A percentile compares a stretch with the other conserved stretches of the same genome.
Evolutionary conservation across 1,140 invertebrate genomes (phyloP).

Genomic region (Maniola jurtina): DNA sequence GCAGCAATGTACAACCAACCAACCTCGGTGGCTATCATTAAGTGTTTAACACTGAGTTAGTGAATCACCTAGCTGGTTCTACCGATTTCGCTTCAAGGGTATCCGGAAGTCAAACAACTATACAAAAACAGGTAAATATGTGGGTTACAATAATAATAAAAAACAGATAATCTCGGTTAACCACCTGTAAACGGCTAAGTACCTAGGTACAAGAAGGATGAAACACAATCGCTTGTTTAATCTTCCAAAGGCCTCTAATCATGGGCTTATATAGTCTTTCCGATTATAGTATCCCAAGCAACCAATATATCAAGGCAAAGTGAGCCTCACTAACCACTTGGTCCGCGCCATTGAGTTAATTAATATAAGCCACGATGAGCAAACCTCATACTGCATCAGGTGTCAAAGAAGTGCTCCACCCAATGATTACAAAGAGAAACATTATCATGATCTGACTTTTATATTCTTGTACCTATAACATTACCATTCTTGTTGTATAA

Average conservation of each 20-base stretch:
- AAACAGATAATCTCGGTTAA: neutral
- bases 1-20: too few relatives aligned
- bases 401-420: too few relatives aligned
- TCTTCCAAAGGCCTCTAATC: neutral
- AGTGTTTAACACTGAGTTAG: too few relatives aligned
- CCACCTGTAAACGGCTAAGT: neutral
- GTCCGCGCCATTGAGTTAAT: too few relatives aligned
- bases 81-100: neutral
- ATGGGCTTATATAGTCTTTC: neutral
- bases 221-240: neutral
- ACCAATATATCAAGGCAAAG: neutral
- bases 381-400: too few relatives aligned
- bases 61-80: neutral
- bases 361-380: too few relatives aligned
- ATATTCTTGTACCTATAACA: too few relatives aligned
- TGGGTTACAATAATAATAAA: neutral
- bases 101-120: neutral
- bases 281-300: neutral
- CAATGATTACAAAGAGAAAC: too few relatives aligned
- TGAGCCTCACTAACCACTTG: neutral
- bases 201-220: neutral
- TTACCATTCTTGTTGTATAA: too few relatives aligned
- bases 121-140: neutral
- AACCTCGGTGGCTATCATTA: too few relatives aligned
- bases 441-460: too few relatives aligned